Conservation (phyloP, 2,888 invertebrate genomes). For the Orthonychiurus folsomi region DNA sequence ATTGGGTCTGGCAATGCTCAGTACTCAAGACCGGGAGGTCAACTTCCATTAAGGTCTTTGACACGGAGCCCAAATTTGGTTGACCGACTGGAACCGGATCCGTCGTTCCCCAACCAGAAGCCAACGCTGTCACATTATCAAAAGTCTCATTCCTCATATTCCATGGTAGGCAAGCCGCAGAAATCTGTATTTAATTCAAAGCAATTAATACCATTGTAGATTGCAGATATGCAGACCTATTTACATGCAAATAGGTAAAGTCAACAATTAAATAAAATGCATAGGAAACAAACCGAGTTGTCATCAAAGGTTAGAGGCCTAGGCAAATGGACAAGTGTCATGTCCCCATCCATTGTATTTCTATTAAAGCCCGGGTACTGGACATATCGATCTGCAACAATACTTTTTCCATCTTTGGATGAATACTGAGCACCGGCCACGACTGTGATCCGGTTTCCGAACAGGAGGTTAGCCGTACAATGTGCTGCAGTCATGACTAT, state of each 20-base stretch:
- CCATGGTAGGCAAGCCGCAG: conserved; percentile 20
- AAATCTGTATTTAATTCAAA: background rate
- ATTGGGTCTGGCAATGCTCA: conserved; percentile 19
- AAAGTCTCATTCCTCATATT: conserved; percentile 14
- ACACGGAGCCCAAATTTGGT: background rate
- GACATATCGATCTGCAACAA: conserved; percentile 17
- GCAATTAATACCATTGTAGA: background rate
- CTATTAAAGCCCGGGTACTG: conserved; percentile 27
- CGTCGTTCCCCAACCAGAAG: conserved; percentile 26
- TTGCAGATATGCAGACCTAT: background rate
- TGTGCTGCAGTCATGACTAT: conserved; percentile 35
- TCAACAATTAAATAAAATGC: too few species aligned
- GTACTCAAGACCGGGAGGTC: conserved; percentile 26
- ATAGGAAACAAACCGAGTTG: conserved; percentile 2
- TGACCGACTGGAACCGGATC: conserved; percentile 4
- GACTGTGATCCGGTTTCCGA: conserved; percentile 16
- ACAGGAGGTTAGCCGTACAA: conserved; percentile 22
- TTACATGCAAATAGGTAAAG: too few species aligned
- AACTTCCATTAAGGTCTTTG: conserved; percentile 16
- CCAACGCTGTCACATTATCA: conserved; percentile 12
- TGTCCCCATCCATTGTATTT: conserved; percentile 29
- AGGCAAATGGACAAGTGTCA: conserved; percentile 23
- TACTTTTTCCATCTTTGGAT: background rate
- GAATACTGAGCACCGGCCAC: conserved; percentile 11
- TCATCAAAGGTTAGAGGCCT: conserved; percentile 18